Evolutionary conservation across 2,888 invertebrate species (phyloP).

Genomic region (Pollenia labialis): DNA sequence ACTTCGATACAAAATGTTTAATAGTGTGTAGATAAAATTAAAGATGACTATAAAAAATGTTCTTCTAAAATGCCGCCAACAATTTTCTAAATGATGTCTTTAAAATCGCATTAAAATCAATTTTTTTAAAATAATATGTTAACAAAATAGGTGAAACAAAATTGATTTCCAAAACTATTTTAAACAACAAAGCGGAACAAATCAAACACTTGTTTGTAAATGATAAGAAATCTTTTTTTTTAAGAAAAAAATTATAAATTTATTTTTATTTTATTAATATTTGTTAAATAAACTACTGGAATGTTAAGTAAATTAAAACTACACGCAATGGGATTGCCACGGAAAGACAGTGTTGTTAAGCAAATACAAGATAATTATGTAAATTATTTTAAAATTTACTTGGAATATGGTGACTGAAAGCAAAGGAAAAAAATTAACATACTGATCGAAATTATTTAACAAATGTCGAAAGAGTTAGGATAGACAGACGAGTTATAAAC

Average conservation of each 20-base stretch:
- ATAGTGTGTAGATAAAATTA: neutral
- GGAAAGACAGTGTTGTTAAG: conserved; percentile 55
- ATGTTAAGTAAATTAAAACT: conserved; percentile 40
- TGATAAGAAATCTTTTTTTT: neutral
- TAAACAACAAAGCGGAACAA: conserved; percentile 46
- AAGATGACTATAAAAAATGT: conserved; percentile 14
- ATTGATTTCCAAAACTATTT: conserved; percentile 33
- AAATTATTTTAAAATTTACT: conserved; percentile 44
- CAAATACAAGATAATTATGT: conserved; percentile 63
- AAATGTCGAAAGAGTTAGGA: conserved; percentile 4
- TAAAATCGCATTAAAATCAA: conserved; percentile 63
- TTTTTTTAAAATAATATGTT: conserved; percentile 48
- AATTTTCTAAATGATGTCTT: conserved; percentile 50
- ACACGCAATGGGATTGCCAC: conserved; percentile 18
- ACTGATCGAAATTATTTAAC: conserved; percentile 46
- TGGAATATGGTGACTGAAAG: neutral
- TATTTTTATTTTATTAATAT: conserved; percentile 40
- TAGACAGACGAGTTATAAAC: conserved; percentile 31
- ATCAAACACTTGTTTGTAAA: conserved; percentile 65
- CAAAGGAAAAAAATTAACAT: conserved; percentile 55
- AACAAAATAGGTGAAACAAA: conserved; percentile 54
- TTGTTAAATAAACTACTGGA: conserved; percentile 56
- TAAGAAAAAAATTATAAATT: neutral
- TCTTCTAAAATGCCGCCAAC: conserved; percentile 15
- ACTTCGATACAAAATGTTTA: neutral